A percentile compares a stretch with the other conserved stretches of the same genome.
Conservation (phyloP, 2,797 vertebrate species). For the Coluber constrictor region DNA sequence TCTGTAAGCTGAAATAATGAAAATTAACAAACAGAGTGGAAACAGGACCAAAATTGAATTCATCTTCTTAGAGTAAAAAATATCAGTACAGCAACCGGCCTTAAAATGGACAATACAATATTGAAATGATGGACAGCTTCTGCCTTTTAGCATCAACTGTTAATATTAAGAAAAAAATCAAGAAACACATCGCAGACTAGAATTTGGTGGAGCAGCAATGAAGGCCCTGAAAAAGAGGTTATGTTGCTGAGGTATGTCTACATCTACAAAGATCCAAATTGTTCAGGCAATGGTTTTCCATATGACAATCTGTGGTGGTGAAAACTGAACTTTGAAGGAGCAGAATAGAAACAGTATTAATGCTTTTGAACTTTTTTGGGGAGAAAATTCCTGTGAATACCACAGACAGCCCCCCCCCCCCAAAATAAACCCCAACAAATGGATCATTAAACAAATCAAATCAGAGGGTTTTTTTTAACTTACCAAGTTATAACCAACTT, state of each 20-base stretch:
- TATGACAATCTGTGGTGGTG: neutral
- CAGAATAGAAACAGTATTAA: neutral
- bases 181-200: neutral
- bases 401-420: neutral
- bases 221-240: neutral
- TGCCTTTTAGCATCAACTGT: neutral
- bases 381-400: neutral
- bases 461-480: neutral
- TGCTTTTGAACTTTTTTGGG: neutral
- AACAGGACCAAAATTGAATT: neutral
- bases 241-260: neutral
- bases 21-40: neutral
- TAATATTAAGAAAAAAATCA: neutral
- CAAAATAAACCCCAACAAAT: neutral
- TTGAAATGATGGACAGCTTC: neutral
- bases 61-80: neutral
- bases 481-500: neutral
- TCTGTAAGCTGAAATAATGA: neutral
- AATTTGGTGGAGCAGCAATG: neutral
- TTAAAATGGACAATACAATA: neutral
- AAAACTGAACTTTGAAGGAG: neutral
- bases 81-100: neutral
- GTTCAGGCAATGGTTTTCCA: neutral
- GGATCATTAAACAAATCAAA: neutral
- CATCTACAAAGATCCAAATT: neutral